These are phyloP conservation scores for Pristionchus exspectatus DNA, from an alignment of 2,888 invertebrate species.

Conservation along the genomic window DNA sequence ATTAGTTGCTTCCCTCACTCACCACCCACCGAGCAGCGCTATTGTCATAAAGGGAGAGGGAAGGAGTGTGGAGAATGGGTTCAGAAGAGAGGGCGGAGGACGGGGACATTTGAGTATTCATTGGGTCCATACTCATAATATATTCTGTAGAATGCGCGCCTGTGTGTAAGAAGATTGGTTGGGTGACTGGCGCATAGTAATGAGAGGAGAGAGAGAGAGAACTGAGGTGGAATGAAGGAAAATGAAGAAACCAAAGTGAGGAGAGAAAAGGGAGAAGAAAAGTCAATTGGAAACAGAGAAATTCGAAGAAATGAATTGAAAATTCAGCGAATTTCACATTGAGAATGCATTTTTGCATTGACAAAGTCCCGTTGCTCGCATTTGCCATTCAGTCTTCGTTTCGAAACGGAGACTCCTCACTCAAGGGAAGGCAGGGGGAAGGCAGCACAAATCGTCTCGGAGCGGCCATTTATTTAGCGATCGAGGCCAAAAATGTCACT, in stretches of 20 bases:
- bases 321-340: neutral
- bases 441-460: neutral
- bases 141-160: slow-evolving; percentile 35
- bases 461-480: slow-evolving; percentile 22
- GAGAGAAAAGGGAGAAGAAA: neutral
- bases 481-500: slow-evolving; percentile 34
- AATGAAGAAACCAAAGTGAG: neutral
- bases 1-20: neutral
- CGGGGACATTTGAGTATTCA: slow-evolving; percentile 41
- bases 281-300: neutral
- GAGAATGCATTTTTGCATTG: neutral
- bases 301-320: slow-evolving; percentile 20
- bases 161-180: slow-evolving; percentile 45
- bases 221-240: slow-evolving; percentile 33
- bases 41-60: slow-evolving; percentile 7
- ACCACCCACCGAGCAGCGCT: neutral
- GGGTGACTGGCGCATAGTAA: neutral
- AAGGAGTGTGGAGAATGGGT: neutral
- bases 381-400: neutral
- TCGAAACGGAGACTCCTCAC: neutral
- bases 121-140: slow-evolving; percentile 47
- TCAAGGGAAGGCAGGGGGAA: neutral
- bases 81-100: neutral
- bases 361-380: neutral
- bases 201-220: neutral